phyloP scores from a whole-genome alignment of 2,113 vertebrate species.

The Lepus americanus region DNA sequence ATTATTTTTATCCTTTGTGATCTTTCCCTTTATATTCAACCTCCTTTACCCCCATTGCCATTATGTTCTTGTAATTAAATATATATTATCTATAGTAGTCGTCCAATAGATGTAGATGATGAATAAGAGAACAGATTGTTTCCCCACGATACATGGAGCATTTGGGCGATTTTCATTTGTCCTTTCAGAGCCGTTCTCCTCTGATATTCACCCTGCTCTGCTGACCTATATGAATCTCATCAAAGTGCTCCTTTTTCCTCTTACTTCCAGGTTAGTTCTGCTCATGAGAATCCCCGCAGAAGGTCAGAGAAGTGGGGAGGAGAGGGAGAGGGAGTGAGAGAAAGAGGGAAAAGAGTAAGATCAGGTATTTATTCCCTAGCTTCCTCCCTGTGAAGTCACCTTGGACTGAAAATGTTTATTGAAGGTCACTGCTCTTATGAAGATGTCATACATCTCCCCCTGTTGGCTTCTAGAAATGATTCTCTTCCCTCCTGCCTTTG shows the following conservation, averaged over 20 bases:
- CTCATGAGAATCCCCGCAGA: neutral
- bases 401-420: constrained; percentile 18
- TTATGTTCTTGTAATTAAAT: constrained; percentile 17
- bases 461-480: neutral
- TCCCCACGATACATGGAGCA: neutral
- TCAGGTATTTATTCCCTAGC: neutral
- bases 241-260: neutral
- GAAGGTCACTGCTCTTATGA: neutral
- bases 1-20: constrained; percentile 38
- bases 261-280: constrained; percentile 28
- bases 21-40: neutral
- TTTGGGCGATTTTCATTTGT: constrained; percentile 16
- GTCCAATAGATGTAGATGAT: neutral
- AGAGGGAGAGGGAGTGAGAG: accelerated
- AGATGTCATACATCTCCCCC: neutral
- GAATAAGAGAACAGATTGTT: neutral
- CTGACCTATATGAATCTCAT: neutral
- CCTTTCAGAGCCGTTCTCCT: neutral
- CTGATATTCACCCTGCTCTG: neutral
- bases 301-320: neutral
- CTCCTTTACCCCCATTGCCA: neutral
- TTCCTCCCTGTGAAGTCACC: neutral
- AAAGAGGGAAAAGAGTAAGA: neutral
- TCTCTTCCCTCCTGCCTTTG: neutral
- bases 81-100: neutral